Evolutionary conservation across 2,888 invertebrate genomes (phyloP), one percentile per base, ranked within the genome.

Genomic region (Chymomyza procnemis): DNA sequence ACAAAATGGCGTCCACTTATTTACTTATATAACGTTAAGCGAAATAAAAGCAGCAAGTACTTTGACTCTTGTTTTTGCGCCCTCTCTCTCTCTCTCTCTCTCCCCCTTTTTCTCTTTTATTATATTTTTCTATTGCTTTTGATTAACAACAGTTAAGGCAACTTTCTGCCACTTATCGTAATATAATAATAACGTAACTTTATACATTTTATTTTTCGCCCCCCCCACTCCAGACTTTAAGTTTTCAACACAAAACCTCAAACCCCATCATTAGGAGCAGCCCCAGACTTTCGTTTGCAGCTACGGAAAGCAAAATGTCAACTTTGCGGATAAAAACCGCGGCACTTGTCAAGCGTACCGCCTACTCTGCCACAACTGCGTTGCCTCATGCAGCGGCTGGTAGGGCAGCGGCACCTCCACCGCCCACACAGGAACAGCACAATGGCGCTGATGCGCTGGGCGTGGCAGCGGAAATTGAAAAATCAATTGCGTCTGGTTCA

Each of bases 341-440:
- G 22, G 80, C 87, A 34, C 74, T 91, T 56, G 80, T 90, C 56
- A 87, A 81, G 70, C 87, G 90, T 30, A 85, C 80, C 41, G 86
- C 88, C 54, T 90, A 87, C 75, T 89, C 90, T 9, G 87, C 90
- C 18, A 84, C 89, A 18, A 67, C 73, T 1, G 62, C 47, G 14
- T 47, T 61, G n/a, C 65, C 60, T 58, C 66, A 47, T 57, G 47
- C 66, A 52, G 46, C 64, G 6, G 66, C 80, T n/a, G 19, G 26
- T 65, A 46, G 30, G 30, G 64, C 58, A 57, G 71, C 74, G 3
- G 26, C 66, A 2, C 58, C 59, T 14, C 58, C 62, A 34, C 61
- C 63, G 34, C 34, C 34, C 34, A 41, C 12, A 12, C 34, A 41
- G 12, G 34, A 41, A 41, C 34, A 34, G 9, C 34, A 14, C 57